Base-by-base conservation (phyloP, 2,888 invertebrate species). In the Trichopria drosophilae region DNA sequence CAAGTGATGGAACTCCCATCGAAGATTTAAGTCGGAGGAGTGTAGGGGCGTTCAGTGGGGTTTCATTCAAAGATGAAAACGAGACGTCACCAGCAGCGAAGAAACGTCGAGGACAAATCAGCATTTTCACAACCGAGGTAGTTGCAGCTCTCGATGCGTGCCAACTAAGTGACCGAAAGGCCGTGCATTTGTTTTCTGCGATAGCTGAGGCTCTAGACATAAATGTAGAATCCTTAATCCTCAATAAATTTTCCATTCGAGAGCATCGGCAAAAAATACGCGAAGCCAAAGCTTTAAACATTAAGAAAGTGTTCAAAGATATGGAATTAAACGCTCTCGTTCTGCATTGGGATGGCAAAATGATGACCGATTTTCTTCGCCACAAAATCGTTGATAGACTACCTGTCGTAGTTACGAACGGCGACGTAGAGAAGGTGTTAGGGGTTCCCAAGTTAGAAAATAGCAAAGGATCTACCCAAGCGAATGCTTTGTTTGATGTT, bases 331-430 rank as follows among this genome's bases (percentile, higher is more conserved):
- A 55, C 19, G 22, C 18, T 36, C 16, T 46, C 15, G 48, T 48
- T 28, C 31, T 57, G 16, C 61, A 63, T 41, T 63, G 62, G 62
- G 60, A 65, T 51, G 60, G 59, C 19, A 63, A 63, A 53, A 20
- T 63, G 22, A 26, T 62, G 15, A 56, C 51, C n/a, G 46, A 31
- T 26, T 13, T 62, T 26, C 19, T 20, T 6, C n/a, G n/a, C n/a
- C 4, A 32, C 13, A 47, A 55, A 47, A 7, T 26, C 12, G 51
- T 47, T 12, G 60, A 64, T 36, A 36, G 57, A 36, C 28, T 63
- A 18, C 55, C 60, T 13, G 47, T 63, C 23, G 42, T 62, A 20
- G 49, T 59, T 16, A 51, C 55, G 28, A 19, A 24, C 48, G 50
- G 43, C 10, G 48, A 47, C 19, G 49, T 35, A 24, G 59, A 56